Evolutionary conservation across 2,113 vertebrate species (phyloP).

Genomic region (Ranitomeya imitator): DNA sequence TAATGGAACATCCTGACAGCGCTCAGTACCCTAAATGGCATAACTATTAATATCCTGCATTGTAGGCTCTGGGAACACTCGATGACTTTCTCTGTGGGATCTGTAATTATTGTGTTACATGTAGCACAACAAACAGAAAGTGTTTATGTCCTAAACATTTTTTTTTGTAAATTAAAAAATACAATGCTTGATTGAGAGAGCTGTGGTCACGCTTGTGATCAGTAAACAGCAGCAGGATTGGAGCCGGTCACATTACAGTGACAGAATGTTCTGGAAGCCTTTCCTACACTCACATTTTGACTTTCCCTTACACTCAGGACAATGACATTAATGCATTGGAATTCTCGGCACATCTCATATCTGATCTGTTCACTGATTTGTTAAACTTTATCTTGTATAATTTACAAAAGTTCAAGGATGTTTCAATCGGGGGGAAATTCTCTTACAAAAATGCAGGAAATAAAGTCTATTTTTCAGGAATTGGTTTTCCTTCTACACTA

Average conservation of each 20-base stretch:
- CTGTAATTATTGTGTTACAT: neutral
- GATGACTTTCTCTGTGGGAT: neutral
- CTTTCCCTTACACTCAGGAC: neutral
- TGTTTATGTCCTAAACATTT: neutral
- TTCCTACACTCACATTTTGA: neutral
- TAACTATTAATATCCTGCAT: too few relatives aligned
- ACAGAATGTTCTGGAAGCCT: neutral
- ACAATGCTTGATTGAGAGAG: neutral
- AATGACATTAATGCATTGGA: neutral
- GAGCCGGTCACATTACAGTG: neutral
- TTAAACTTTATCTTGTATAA: neutral
- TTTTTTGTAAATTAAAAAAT: neutral
- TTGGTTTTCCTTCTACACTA: neutral
- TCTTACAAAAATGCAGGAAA: neutral
- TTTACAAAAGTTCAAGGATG: slow-evolving; percentile 17
- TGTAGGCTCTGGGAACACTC: too few relatives aligned
- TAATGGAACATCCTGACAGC: too few relatives aligned
- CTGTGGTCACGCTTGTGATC: neutral
- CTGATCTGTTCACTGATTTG: neutral
- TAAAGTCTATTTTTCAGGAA: neutral
- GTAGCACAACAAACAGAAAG: neutral
- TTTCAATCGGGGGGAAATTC: neutral
- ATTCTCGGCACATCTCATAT: neutral
- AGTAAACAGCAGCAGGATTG: neutral
- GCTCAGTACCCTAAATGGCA: too few relatives aligned